phyloP scores from a whole-genome alignment of 1,140 invertebrate species.

The Drosophila nasuta region DNA sequence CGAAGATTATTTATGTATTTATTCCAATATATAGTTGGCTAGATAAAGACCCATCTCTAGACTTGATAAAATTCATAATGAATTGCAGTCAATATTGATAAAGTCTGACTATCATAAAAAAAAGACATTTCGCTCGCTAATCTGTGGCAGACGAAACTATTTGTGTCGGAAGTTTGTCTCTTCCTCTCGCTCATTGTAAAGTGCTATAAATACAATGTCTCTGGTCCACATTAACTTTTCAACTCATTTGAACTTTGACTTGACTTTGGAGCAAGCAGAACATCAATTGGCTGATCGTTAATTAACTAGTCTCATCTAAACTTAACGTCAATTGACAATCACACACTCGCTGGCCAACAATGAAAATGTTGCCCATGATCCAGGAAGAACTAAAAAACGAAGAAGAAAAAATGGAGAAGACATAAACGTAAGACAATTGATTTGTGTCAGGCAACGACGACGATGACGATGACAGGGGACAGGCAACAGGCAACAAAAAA shows the following conservation, averaged over 20 bases:
- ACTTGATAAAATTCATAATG: not conserved
- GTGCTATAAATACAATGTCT: not conserved
- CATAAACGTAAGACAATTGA: slow-evolving; percentile 11
- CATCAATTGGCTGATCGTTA: slow-evolving; percentile 63
- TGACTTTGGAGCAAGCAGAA: slow-evolving; percentile 18
- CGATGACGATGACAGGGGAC: slow-evolving; percentile 65
- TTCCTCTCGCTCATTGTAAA: not conserved
- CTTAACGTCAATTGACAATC: slow-evolving; percentile 64
- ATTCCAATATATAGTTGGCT: too few species aligned
- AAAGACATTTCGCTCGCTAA: not conserved
- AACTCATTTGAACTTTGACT: slow-evolving; percentile 33
- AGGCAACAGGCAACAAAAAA: slow-evolving; percentile 16
- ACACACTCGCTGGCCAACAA: slow-evolving; percentile 35
- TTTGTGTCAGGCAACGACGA: slow-evolving; percentile 10
- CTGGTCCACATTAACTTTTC: slow-evolving; percentile 32
- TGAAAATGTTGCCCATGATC: slow-evolving; percentile 38
- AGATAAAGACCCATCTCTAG: too few species aligned
- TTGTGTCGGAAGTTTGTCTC: slow-evolving; percentile 4
- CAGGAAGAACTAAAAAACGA: slow-evolving; percentile 28
- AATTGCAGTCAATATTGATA: not conserved
- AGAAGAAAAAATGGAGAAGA: not conserved
- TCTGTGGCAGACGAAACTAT: not conserved
- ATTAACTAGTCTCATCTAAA: slow-evolving; percentile 65
- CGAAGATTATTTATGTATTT: too few species aligned
- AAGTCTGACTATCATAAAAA: not conserved